Evolutionary conservation across 2,113 vertebrate genomes (phyloP), one percentile per base, ranked within the genome.

Genomic region (Corynorhinus townsendii): DNA sequence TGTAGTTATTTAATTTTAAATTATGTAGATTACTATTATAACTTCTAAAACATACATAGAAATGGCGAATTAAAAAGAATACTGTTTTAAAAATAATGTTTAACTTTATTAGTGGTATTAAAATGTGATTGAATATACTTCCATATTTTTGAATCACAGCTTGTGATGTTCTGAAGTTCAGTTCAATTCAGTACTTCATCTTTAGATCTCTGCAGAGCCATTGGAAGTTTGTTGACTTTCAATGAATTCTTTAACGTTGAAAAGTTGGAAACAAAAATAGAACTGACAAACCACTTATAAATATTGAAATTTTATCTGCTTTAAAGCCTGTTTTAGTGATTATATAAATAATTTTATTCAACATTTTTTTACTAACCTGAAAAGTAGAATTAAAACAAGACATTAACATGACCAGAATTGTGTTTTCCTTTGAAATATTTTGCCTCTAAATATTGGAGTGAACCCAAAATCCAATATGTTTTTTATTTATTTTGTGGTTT

Each of bases 241-340:
- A 49, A 22, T 89, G n/a, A 81, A 76, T 77, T 95, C 9, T 76
- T 91, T 93, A 75, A 47, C 81, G 56, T 76, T 93, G 8, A 64
- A 12, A 75, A 28, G 2, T 84, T 73, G 24, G 26, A 86, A 95
- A 45, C 5, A 91, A 19, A 86, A 82, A 66, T 76, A 22, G 19
- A 88, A 75, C 82, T 91, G 24, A 40, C 26, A 93, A 75, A 56
- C 10, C 49, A 86, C 85, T 69, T 81, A 35, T 82, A 92, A 91
- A 86, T 77, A 40, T 19, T 96, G 14, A 85, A 77, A 43, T 92
- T 90, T 73, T 97, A 68, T 95, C 92, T 92, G 19, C 47, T 90
- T 95, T 66, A 80, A 87, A 86, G 40, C n/a, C 8, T 72, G 0
- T 73, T 56, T 73, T 73, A 92, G 54, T 80, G 38, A 52, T 86